A percentile compares a stretch with the other conserved stretches of the same genome.
Evolutionary conservation across 30 jellyfish, hydroid and myxozoan genomes (phyloP).

Genomic region (Morbakka virulenta): DNA sequence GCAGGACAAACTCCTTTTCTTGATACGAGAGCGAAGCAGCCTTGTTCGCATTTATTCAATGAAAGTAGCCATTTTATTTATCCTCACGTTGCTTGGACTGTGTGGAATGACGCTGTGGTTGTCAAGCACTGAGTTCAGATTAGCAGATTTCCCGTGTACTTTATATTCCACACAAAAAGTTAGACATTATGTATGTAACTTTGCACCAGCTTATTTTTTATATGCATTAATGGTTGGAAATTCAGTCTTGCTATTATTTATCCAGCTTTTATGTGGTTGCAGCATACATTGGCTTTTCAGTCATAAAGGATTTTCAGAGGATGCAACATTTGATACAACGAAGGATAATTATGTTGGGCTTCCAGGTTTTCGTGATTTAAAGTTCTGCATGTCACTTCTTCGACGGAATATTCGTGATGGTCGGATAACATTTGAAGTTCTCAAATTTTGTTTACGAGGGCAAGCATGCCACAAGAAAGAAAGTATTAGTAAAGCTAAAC

Average conservation of each 20-base stretch:
- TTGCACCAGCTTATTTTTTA: slow-evolving; percentile 53
- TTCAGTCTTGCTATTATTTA: slow-evolving; percentile 17
- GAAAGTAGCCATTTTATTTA: slow-evolving; percentile 20
- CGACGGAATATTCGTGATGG: slow-evolving; percentile 73
- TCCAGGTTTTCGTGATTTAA: slow-evolving; percentile 64
- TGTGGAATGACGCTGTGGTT: slow-evolving; percentile 53
- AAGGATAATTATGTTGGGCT: slow-evolving; percentile 66
- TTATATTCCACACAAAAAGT: slow-evolving; percentile 18
- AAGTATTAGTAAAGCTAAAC: background rate
- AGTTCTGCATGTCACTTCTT: slow-evolving; percentile 60
- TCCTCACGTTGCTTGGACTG: slow-evolving; percentile 10
- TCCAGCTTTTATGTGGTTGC: slow-evolving; percentile 19
- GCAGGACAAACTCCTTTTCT: slow-evolving; percentile 66
- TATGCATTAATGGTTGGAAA: slow-evolving; percentile 67
- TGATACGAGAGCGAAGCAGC: slow-evolving; percentile 51
- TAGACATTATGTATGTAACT: slow-evolving; percentile 50
- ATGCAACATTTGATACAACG: slow-evolving; percentile 61
- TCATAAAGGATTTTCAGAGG: slow-evolving; percentile 39
- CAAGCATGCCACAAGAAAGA: slow-evolving; percentile 51
- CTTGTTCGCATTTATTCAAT: slow-evolving; percentile 54
- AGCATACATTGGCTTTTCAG: slow-evolving; percentile 55
- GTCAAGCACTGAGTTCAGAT: slow-evolving; percentile 16
- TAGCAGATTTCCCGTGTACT: slow-evolving; percentile 61
- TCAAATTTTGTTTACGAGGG: slow-evolving; percentile 44
- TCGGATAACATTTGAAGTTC: slow-evolving; percentile 44